Conservation (phyloP, 1,140 invertebrate species). For the Drosophila rufa region DNA sequence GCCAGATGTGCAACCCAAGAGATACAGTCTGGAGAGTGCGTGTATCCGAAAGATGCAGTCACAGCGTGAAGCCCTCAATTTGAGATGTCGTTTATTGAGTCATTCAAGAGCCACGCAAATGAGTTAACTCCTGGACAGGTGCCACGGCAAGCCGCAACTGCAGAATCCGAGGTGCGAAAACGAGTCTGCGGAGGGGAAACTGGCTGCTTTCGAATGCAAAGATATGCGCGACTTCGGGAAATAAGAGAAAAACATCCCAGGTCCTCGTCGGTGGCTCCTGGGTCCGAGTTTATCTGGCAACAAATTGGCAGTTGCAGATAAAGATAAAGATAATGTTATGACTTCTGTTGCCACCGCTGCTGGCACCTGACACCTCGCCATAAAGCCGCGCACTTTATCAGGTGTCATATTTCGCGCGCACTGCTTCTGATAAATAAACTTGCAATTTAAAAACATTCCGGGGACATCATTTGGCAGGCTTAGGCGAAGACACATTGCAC, state of each 20-base stretch:
- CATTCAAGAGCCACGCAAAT: slow-evolving; percentile 74
- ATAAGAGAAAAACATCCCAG: not conserved
- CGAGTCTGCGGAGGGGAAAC: slow-evolving; percentile 16
- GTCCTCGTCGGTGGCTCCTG: slow-evolving; percentile 7
- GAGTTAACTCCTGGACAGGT: slow-evolving; percentile 75
- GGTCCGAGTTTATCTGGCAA: slow-evolving; percentile 59
- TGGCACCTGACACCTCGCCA: slow-evolving; percentile 13
- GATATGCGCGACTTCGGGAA: slow-evolving; percentile 59
- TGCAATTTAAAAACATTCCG: slow-evolving; percentile 51
- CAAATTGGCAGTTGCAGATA: slow-evolving; percentile 80
- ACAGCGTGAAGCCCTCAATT: slow-evolving; percentile 70
- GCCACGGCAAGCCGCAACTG: slow-evolving; percentile 6
- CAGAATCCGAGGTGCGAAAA: slow-evolving; percentile 18
- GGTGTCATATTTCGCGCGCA: slow-evolving; percentile 73
- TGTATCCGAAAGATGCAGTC: slow-evolving; percentile 18
- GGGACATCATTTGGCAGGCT: slow-evolving; percentile 32
- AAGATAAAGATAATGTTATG: slow-evolving; percentile 81
- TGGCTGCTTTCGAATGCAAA: slow-evolving; percentile 67
- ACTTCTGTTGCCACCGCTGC: slow-evolving; percentile 51
- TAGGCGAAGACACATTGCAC: slow-evolving; percentile 26
- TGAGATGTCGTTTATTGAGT: slow-evolving; percentile 77
- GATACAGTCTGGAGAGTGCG: slow-evolving; percentile 1
- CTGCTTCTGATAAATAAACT: slow-evolving; percentile 68
- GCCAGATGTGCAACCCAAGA: slow-evolving; percentile 8
- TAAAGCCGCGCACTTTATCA: slow-evolving; percentile 71